A percentile compares a stretch with the other conserved stretches of the same genome.
Conservation (phyloP, 2,888 invertebrate genomes). For the Cenopis cana region DNA sequence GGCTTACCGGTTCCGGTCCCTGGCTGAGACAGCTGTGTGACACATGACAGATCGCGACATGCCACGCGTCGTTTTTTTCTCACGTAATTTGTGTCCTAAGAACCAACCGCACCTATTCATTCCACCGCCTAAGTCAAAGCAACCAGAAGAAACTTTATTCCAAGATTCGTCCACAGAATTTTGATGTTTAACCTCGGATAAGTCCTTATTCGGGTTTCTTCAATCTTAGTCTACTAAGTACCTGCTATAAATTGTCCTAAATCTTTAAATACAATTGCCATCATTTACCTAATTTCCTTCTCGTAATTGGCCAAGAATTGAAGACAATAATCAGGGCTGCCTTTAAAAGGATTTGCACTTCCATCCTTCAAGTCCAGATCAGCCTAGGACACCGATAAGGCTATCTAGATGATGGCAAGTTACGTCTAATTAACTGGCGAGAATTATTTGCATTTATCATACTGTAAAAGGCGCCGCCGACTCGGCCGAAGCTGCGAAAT, state of each 20-base stretch:
- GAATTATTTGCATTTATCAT: conserved; percentile 37
- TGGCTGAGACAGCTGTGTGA: conserved; percentile 10
- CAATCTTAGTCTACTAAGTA: not conserved
- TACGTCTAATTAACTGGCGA: conserved; percentile 36
- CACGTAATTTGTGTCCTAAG: not conserved
- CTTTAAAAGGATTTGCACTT: conserved; percentile 5
- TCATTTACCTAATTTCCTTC: not conserved
- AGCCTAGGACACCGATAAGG: conserved; percentile 13
- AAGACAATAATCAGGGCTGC: conserved; percentile 5
- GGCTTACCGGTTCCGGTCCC: no score
- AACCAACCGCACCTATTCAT: not conserved
- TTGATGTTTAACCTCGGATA: not conserved
- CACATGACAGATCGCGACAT: not conserved
- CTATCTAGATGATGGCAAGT: conserved; percentile 24
- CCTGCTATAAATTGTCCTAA: not conserved
- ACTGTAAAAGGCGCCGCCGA: conserved; percentile 34
- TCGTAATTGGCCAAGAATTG: not conserved
- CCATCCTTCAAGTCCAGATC: conserved; percentile 20
- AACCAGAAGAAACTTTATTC: not conserved
- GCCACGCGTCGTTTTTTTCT: not conserved
- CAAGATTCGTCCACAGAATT: not conserved
- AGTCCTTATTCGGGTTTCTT: not conserved
- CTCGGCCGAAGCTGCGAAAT: conserved; percentile 29
- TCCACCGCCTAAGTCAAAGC: not conserved
- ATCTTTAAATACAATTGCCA: no score